Evolutionary conservation across 1,140 invertebrate genomes (phyloP).

Genomic region (Sesamia nonagrioides): DNA sequence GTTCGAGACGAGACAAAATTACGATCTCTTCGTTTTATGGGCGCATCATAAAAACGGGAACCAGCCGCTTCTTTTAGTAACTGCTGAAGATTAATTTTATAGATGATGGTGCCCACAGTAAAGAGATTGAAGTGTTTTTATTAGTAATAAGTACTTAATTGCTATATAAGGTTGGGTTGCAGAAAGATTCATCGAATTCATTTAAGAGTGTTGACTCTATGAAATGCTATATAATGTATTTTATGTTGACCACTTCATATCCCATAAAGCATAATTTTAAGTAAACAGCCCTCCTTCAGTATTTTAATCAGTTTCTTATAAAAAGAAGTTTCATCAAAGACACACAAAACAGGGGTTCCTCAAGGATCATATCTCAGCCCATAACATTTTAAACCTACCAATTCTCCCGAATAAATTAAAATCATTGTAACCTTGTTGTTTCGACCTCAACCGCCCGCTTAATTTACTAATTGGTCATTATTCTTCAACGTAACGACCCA

Average conservation of each 20-base stretch:
- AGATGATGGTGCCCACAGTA: constrained; percentile 69
- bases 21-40: constrained; percentile 81
- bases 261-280: not conserved
- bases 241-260: too few species aligned
- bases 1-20: constrained; percentile 68
- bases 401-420: constrained; percentile 48
- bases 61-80: constrained; percentile 73
- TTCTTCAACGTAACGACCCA: constrained; percentile 81
- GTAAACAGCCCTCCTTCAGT: not conserved
- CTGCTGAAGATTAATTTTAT: constrained; percentile 71
- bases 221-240: too few species aligned
- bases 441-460: constrained; percentile 69
- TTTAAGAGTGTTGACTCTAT: not conserved
- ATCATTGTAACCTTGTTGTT: constrained; percentile 60
- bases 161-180: not conserved
- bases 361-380: constrained; percentile 55
- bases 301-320: not conserved
- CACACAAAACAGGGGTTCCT: constrained; percentile 30
- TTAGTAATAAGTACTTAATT: constrained; percentile 42
- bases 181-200: not conserved
- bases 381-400: constrained; percentile 32
- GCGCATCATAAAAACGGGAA: constrained; percentile 77
- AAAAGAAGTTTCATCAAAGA: not conserved
- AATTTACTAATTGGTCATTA: constrained; percentile 85
- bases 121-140: constrained; percentile 53